phyloP scores from a whole-genome alignment of 2,797 vertebrate genomes.

The Melanotaenia boesemani region DNA sequence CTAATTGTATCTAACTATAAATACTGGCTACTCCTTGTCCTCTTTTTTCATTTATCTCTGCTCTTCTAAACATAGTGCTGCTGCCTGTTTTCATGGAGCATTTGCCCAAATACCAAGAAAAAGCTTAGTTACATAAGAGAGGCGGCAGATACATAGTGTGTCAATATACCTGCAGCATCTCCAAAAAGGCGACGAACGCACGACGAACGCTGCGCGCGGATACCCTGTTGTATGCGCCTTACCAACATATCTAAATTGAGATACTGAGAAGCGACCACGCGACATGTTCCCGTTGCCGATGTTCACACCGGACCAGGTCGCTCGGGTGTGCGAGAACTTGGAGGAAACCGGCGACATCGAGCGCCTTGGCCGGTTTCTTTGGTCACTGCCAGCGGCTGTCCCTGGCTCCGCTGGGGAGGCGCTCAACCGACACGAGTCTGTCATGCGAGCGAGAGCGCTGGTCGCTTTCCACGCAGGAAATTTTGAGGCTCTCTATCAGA shows the following conservation, averaged over 20 bases:
- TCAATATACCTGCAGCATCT: slow-evolving; percentile 1
- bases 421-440: slow-evolving; percentile 85
- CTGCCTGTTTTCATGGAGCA: slow-evolving; percentile 27
- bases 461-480: slow-evolving; percentile 87
- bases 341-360: slow-evolving; percentile 88
- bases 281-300: slow-evolving; percentile 86
- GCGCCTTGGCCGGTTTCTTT: slow-evolving; percentile 86
- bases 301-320: slow-evolving; percentile 87
- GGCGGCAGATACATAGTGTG: slow-evolving; percentile 25
- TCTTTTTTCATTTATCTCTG: slow-evolving; percentile 71
- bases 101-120: slow-evolving; percentile 37
- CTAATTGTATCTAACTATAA: slow-evolving; percentile 86
- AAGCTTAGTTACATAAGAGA: slow-evolving; percentile 26
- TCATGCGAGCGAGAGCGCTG: slow-evolving; percentile 85
- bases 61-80: slow-evolving; percentile 34
- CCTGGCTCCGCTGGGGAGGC: slow-evolving; percentile 81
- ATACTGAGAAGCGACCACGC: background rate
- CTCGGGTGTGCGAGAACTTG: slow-evolving; percentile 86
- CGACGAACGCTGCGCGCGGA: slow-evolving; percentile 60
- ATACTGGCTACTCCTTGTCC: slow-evolving; percentile 78
- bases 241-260: slow-evolving; percentile 7
- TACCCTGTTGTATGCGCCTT: slow-evolving; percentile 16
- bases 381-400: slow-evolving; percentile 85
- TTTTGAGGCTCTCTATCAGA: slow-evolving; percentile 86
- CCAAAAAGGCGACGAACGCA: slow-evolving; percentile 1